phyloP scores from a whole-genome alignment of 2,797 vertebrate species.

The Eutrigla gurnardus region DNA sequence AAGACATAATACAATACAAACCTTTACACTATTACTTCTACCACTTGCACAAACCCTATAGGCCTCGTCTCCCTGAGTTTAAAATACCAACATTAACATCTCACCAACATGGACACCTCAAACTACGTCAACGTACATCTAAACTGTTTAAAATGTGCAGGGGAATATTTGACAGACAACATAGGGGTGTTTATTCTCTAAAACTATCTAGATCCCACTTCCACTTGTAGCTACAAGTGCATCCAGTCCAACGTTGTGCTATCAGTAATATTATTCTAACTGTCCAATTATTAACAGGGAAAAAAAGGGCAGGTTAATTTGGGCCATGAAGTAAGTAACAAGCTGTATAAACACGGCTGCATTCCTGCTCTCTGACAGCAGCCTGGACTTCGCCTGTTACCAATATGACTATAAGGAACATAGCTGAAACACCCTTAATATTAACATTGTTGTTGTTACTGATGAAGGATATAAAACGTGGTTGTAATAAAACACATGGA shows the following conservation, averaged over 20 bases:
- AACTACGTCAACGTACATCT: neutral
- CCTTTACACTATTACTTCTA: neutral
- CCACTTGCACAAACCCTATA: neutral
- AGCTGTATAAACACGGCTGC: conserved; percentile 13
- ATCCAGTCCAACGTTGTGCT: neutral
- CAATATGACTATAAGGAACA: neutral
- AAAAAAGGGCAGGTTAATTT: neutral
- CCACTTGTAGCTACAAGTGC: neutral
- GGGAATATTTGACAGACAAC: neutral
- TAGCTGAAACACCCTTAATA: neutral
- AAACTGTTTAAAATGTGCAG: neutral
- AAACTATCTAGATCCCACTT: neutral
- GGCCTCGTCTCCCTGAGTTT: neutral
- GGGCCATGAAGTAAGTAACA: neutral
- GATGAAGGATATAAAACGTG: neutral
- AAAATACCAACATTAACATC: neutral
- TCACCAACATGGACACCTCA: neutral
- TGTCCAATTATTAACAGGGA: conserved; percentile 33
- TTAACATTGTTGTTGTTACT: neutral
- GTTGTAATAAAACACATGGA: neutral
- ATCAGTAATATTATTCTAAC: neutral
- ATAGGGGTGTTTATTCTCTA: neutral
- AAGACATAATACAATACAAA: neutral
- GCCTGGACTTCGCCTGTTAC: conserved; percentile 25
- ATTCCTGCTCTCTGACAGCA: conserved; percentile 22